A percentile compares a stretch with the other conserved stretches of the same genome.
Conservation (phyloP, 2,888 invertebrate species). For the Melanargia galathea region DNA sequence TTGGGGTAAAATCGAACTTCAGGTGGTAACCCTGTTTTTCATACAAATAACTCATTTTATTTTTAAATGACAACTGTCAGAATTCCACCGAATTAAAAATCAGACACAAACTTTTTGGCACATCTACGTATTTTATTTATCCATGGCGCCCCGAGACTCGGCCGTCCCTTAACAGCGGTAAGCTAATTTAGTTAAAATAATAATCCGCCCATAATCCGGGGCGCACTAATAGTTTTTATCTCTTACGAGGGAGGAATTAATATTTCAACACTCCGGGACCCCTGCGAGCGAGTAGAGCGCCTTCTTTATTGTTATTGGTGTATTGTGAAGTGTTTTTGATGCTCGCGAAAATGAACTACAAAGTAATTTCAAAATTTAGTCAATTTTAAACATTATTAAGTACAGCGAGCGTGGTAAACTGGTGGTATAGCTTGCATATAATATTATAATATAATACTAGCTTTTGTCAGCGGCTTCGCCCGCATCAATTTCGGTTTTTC, state of each 20-base stretch:
- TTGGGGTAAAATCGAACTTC: too few species aligned
- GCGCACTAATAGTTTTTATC: constrained; percentile 79
- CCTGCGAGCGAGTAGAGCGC: constrained; percentile 32
- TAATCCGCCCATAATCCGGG: constrained; percentile 76
- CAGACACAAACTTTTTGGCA: not conserved
- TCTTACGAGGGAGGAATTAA: constrained; percentile 72
- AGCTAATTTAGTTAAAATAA: constrained; percentile 81
- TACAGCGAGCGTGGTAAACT: too few species aligned
- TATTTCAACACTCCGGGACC: constrained; percentile 64
- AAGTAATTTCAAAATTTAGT: too few species aligned
- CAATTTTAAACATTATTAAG: too few species aligned
- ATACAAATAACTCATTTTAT: too few species aligned
- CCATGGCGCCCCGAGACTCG: constrained; percentile 52
- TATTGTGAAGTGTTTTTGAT: constrained; percentile 16
- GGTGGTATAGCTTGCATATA: too few species aligned
- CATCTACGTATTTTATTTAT: constrained; percentile 41
- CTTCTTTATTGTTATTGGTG: constrained; percentile 45
- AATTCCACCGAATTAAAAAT: too few species aligned
- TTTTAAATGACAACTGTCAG: too few species aligned
- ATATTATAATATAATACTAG: too few species aligned
- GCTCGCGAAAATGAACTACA: not conserved
- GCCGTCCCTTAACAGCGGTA: constrained; percentile 69
- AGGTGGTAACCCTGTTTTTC: too few species aligned
- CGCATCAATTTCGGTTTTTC: too few species aligned
- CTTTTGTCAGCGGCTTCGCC: too few species aligned